Base-by-base conservation (phyloP, 2,797 vertebrate genomes). In the Chaenodraco wilsoni region DNA sequence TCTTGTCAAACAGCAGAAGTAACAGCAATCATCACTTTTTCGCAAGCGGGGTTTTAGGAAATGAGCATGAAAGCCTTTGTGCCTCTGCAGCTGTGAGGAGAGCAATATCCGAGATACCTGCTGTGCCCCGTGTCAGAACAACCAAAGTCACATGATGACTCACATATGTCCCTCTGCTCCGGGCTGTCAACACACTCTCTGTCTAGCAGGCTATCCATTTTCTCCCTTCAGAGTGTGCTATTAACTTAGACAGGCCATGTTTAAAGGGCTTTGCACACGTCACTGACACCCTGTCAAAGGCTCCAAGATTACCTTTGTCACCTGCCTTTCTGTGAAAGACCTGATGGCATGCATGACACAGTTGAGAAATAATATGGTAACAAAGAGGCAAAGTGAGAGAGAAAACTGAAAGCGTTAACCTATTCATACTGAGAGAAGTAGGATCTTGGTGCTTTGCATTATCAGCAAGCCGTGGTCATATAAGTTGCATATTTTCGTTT, bases 251-350 rank as follows among this genome's bases (percentile, higher is more conserved):
- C 21, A 59, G 72, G 74, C 65, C 50, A 66, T 84, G 87, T 91
- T 93, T 89, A 90, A 93, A 90, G 86, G 89, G 78, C 82, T 91
- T 83, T 89, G 82, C 83, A 71, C 65, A 59, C 41, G 21, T 82
- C 41, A 60, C 77, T 87, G 92, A 94, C 90, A 90, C 76, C 83
- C 85, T 88, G 91, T 91, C 91, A 91, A 80, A 89, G 74, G 75
- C 78, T 82, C 72, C 45, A 45, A 91, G 89, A 93, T 93, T 92
- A 85, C 84, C 85, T 86, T 82, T 84, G 72, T 92, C 88, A 78
- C 83, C 76, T 87, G 83, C 86, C 85, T 68, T 56, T 88, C 74
- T 70, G 62, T 74, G 77, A 82, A 78, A 80, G 80, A 86, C 63
- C 77, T 65, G 72, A 88, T 84, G 82, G 81, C 65, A 65, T 84